Conservation (phyloP, 2,888 invertebrate genomes). For the Muschampia staudingeri region DNA sequence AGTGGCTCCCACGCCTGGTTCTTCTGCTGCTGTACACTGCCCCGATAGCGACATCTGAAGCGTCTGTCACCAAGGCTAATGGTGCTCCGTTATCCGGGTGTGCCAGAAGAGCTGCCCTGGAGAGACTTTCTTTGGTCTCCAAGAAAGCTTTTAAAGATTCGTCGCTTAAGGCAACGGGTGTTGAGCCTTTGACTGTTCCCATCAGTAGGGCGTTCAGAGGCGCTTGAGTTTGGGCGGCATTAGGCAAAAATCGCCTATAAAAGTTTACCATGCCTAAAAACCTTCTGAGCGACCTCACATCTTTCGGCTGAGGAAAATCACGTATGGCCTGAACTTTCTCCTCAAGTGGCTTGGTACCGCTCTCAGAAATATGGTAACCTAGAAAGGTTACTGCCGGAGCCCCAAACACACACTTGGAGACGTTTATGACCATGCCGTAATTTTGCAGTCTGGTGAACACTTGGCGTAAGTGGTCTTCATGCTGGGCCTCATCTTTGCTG, state of each 20-base stretch:
- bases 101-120: background rate
- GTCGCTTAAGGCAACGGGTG: background rate
- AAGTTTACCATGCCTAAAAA: slow-evolving; percentile 5
- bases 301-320: background rate
- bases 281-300: background rate
- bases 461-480: background rate
- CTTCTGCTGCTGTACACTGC: slow-evolving; percentile 5
- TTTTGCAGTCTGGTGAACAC: background rate
- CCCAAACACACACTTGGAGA: slow-evolving; percentile 68
- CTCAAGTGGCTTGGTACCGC: background rate
- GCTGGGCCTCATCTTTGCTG: background rate
- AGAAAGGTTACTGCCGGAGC: slow-evolving; percentile 14
- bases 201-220: background rate
- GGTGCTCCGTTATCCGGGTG: background rate
- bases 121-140: background rate
- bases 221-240: background rate
- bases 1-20: slow-evolving; percentile 9
- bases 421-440: slow-evolving; percentile 64
- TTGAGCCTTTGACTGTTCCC: background rate
- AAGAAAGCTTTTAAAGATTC: background rate
- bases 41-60: slow-evolving; percentile 7
- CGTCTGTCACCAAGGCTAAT: background rate
- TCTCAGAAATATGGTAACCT: background rate
- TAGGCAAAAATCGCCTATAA: slow-evolving; percentile 13
- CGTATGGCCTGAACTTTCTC: slow-evolving; percentile 3